Evolutionary conservation across 2,888 invertebrate genomes (phyloP).

Genomic region (Synanthedon formicaeformis): DNA sequence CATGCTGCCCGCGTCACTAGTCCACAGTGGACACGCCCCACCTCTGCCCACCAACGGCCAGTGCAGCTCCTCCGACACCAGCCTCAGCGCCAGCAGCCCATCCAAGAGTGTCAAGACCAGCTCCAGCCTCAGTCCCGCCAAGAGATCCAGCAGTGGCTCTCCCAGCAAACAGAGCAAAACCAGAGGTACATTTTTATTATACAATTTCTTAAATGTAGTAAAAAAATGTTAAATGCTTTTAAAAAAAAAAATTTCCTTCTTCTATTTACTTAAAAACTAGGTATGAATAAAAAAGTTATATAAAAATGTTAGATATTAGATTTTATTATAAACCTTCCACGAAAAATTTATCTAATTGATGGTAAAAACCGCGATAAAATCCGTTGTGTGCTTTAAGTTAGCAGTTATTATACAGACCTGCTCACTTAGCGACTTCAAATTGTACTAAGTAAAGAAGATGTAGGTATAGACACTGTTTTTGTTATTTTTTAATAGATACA

Average conservation of each 20-base stretch:
- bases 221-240: too few relatives aligned
- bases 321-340: too few relatives aligned
- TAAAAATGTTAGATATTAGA: too few relatives aligned
- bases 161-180: conserved; percentile 83
- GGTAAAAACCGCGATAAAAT: too few relatives aligned
- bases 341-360: too few relatives aligned
- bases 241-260: too few relatives aligned
- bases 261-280: too few relatives aligned
- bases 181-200: conserved; percentile 68
- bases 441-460: not conserved
- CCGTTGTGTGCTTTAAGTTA: too few relatives aligned
- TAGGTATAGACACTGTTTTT: not conserved
- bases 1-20: conserved; percentile 40
- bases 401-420: too few relatives aligned
- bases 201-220: too few relatives aligned
- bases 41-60: conserved; percentile 51
- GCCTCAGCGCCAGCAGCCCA: conserved; percentile 81
- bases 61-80: conserved; percentile 64
- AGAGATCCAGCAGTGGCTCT: conserved; percentile 84
- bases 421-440: too few relatives aligned
- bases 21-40: conserved; percentile 40
- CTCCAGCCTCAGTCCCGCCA: conserved; percentile 86
- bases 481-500: conserved; percentile 76
- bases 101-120: conserved; percentile 89
- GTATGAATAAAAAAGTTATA: too few relatives aligned